Evolutionary conservation across 2,113 vertebrate genomes (phyloP).

Genomic region (Paraplagusia blochii): DNA sequence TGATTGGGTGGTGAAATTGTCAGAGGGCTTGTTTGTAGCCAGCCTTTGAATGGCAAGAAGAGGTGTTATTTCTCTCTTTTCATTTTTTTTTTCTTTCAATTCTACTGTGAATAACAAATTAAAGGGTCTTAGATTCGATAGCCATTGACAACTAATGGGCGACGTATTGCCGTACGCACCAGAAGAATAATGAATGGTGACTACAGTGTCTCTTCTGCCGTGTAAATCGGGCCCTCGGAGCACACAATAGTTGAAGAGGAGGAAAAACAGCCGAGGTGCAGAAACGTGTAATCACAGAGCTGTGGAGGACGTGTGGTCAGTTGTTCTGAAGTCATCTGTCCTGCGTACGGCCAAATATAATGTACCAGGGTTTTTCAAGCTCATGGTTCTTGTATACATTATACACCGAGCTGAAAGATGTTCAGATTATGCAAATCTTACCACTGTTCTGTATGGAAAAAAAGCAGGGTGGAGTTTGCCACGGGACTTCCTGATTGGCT

Average conservation of each 20-base stretch:
- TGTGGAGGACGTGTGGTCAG: constrained; percentile 23
- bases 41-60: constrained; percentile 65
- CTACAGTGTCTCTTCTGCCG: constrained; percentile 33
- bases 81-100: constrained; percentile 26
- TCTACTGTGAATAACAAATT: constrained; percentile 50
- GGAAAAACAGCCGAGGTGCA: constrained; percentile 39
- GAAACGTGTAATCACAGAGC: constrained; percentile 65
- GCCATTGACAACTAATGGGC: constrained; percentile 67
- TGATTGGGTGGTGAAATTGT: constrained; percentile 63
- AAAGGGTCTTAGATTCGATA: constrained; percentile 52
- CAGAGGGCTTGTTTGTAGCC: constrained; percentile 63
- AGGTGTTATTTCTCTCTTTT: constrained; percentile 55
- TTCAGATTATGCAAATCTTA: too few relatives aligned
- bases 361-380: too few relatives aligned
- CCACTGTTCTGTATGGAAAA: too few relatives aligned
- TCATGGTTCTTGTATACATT: too few relatives aligned
- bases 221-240: constrained; percentile 51
- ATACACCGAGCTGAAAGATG: too few relatives aligned
- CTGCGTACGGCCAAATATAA: constrained; percentile 49
- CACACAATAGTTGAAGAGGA: constrained; percentile 53
- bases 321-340: constrained; percentile 44
- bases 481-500: too few relatives aligned
- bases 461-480: too few relatives aligned
- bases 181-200: constrained; percentile 29
- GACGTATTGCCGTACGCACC: constrained; percentile 35